phyloP scores from a whole-genome alignment of 2,888 invertebrate genomes.

The Lottia scabra region DNA sequence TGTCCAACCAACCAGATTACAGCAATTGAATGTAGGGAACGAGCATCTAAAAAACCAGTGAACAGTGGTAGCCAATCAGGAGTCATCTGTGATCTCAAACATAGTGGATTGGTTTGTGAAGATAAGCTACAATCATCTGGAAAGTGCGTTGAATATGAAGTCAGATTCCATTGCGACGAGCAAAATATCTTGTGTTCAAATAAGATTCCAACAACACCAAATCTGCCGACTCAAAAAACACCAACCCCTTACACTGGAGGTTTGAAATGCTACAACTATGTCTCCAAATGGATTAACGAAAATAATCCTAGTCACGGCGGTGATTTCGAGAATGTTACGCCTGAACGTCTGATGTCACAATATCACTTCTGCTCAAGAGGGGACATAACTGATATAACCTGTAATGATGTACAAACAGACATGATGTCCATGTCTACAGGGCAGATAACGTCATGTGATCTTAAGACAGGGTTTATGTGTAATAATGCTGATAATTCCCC shows the following conservation, averaged over 20 bases:
- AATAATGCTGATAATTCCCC: constrained; percentile 40
- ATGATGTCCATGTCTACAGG: constrained; percentile 37
- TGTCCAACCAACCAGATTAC: constrained; percentile 54
- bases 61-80: constrained; percentile 14
- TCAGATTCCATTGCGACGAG: constrained; percentile 36
- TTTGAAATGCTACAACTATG: no score
- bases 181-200: constrained; percentile 18
- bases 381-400: constrained; percentile 57
- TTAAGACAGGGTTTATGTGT: constrained; percentile 81
- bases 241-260: background rate
- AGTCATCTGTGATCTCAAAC: constrained; percentile 30
- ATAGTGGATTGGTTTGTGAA: constrained; percentile 32
- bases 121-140: constrained; percentile 21
- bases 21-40: constrained; percentile 50
- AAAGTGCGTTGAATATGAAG: constrained; percentile 36
- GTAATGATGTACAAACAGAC: constrained; percentile 43
- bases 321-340: constrained; percentile 45
- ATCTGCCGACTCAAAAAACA: background rate
- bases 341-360: constrained; percentile 29
- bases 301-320: constrained; percentile 20
- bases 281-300: no score
- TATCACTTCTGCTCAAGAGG: constrained; percentile 47
- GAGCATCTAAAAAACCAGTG: constrained; percentile 27
- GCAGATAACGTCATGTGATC: constrained; percentile 53
- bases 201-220: constrained; percentile 10